phyloP scores from a whole-genome alignment of 2,888 invertebrate genomes.

The Lasius platythorax region DNA sequence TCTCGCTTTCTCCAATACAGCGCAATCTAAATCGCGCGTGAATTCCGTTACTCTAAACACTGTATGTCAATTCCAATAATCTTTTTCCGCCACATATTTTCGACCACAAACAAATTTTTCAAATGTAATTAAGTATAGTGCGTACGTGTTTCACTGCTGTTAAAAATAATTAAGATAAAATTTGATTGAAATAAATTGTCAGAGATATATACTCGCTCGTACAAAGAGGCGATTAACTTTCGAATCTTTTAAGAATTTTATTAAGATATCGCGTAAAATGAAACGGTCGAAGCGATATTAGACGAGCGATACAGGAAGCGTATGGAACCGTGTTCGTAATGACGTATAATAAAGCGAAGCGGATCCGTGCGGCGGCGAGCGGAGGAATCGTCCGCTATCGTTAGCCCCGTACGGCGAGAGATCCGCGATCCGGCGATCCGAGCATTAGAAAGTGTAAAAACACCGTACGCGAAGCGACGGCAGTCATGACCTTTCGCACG shows the following conservation, averaged over 20 bases:
- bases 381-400: conserved; percentile 68
- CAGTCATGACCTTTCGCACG: conserved; percentile 77
- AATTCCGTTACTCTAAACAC: conserved; percentile 27
- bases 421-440: conserved; percentile 38
- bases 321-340: conserved; percentile 26
- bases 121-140: not conserved
- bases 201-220: not conserved
- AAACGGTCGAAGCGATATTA: conserved; percentile 12
- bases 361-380: conserved; percentile 14
- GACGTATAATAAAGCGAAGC: conserved; percentile 38
- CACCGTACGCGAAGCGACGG: conserved; percentile 65
- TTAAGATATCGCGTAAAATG: conserved; percentile 13
- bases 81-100: not conserved
- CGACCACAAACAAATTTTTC: not conserved
- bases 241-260: conserved; percentile 10
- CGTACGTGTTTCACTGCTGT: not conserved
- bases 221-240: not conserved
- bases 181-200: not conserved
- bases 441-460: conserved; percentile 76
- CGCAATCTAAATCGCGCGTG: conserved; percentile 10
- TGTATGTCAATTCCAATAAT: not conserved
- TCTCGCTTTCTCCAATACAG: conserved; percentile 17
- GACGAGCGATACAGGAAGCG: conserved; percentile 44
- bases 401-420: conserved; percentile 70
- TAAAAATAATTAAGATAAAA: conserved; percentile 15